Evolutionary conservation across 2,797 vertebrate genomes (phyloP).

Genomic region (Geotrypetes seraphini): DNA sequence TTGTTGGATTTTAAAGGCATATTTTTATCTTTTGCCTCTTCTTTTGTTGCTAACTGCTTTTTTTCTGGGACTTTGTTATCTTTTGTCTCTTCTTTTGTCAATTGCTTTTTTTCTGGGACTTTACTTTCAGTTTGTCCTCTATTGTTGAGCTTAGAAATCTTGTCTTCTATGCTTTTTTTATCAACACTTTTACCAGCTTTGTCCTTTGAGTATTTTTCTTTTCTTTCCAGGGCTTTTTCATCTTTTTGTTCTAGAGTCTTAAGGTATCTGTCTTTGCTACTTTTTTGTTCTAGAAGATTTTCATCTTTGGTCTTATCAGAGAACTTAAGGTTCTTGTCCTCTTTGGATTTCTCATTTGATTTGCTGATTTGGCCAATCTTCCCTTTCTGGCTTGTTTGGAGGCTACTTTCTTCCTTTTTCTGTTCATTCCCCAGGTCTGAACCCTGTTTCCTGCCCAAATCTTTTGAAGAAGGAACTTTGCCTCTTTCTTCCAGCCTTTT

Average conservation of each 20-base stretch:
- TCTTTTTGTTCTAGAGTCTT: slow-evolving; percentile 7
- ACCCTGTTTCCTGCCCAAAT: slow-evolving; percentile 19
- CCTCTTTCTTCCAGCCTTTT: slow-evolving; percentile 37
- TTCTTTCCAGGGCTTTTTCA: neutral
- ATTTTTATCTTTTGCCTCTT: no score
- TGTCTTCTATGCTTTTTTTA: no score
- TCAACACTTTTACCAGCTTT: no score
- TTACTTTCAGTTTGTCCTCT: neutral
- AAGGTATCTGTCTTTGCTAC: neutral
- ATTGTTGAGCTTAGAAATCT: neutral
- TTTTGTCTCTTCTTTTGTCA: no score
- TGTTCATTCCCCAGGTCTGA: slow-evolving; percentile 43
- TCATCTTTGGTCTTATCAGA: slow-evolving; percentile 39
- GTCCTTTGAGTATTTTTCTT: slow-evolving; percentile 10
- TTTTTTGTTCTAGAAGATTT: neutral
- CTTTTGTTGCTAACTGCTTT: neutral
- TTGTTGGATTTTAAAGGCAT: no score
- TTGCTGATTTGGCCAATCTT: slow-evolving; percentile 45
- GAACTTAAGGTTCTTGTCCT: slow-evolving; percentile 45
- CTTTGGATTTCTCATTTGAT: slow-evolving; percentile 40
- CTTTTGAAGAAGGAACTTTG: slow-evolving; percentile 26
- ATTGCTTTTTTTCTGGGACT: neutral
- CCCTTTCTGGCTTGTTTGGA: slow-evolving; percentile 26
- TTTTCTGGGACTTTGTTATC: no score
- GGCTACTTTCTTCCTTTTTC: slow-evolving; percentile 43